These are phyloP conservation scores for Parapristionchus giblindavisi DNA, from an alignment of 2,888 invertebrate genomes.

Conservation along the genomic window DNA sequence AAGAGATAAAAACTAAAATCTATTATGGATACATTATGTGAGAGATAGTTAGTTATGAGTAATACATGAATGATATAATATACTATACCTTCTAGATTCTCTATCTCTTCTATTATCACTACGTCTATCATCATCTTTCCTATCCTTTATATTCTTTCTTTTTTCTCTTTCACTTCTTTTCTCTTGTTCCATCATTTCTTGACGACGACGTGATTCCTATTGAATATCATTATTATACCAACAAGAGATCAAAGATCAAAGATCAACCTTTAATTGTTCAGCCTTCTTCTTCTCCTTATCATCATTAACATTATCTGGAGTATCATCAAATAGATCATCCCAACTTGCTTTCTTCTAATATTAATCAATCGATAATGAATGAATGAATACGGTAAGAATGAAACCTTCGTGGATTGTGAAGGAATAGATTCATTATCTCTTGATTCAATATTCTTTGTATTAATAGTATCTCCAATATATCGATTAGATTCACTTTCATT, in stretches of 20 bases:
- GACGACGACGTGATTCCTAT: not conserved
- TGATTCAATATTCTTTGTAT: too few species aligned
- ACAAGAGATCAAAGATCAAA: not conserved
- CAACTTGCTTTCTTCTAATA: conserved; percentile 1
- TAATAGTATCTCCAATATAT: too few species aligned
- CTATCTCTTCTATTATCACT: not conserved
- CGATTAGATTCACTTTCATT: too few species aligned
- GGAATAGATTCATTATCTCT: not conserved
- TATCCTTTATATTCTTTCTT: conserved; percentile 19
- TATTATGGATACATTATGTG: too few species aligned
- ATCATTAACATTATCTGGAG: conserved; percentile 4
- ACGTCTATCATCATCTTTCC: conserved; percentile 6
- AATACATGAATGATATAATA: not conserved
- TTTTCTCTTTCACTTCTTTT: conserved; percentile 27
- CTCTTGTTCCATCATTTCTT: conserved; percentile 16
- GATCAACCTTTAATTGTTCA: not conserved
- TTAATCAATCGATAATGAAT: not conserved
- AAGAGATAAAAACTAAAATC: too few species aligned
- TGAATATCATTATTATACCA: not conserved
- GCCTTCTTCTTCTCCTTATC: not conserved
- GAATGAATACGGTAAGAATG: not conserved
- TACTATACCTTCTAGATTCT: not conserved
- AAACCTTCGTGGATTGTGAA: not conserved
- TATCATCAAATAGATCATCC: conserved; percentile 33
- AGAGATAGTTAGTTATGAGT: not conserved